Conservation (phyloP, 2,888 invertebrate species). For the Hartigia nigra region DNA sequence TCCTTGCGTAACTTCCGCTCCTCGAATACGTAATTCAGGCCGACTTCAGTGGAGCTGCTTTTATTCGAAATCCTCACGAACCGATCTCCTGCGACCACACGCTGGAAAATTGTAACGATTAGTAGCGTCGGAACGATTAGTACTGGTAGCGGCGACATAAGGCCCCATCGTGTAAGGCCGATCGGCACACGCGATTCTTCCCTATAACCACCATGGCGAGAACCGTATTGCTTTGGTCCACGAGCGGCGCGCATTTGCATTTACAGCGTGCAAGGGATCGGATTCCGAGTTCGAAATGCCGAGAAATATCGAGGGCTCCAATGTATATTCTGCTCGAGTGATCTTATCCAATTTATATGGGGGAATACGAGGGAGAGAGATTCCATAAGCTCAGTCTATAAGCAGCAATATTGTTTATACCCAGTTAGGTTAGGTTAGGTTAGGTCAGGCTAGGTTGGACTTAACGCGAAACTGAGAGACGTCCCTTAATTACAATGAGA, state of each 20-base stretch:
- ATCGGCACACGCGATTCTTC: not conserved
- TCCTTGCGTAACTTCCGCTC: not conserved
- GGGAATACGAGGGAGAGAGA: not conserved
- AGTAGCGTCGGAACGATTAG: not conserved
- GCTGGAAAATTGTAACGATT: not conserved
- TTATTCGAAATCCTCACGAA: not conserved
- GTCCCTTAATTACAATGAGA: slow-evolving; percentile 20
- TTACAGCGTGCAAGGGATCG: not conserved
- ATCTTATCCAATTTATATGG: not conserved
- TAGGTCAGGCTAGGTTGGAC: not conserved
- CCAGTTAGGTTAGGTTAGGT: not conserved
- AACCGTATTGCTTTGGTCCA: not conserved
- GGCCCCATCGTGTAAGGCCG: not conserved
- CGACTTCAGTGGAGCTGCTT: not conserved
- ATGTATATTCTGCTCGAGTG: not conserved
- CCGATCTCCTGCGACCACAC: not conserved
- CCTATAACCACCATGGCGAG: not conserved
- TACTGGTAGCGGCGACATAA: not conserved
- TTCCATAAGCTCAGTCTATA: not conserved
- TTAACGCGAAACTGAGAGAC: not conserved
- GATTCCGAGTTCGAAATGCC: not conserved
- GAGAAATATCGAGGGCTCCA: not conserved
- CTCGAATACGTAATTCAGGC: not conserved
- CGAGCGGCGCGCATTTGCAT: not conserved
- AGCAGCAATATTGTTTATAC: not conserved